Conservation (phyloP, 2,797 vertebrate species). For the Lepus townsendii region DNA sequence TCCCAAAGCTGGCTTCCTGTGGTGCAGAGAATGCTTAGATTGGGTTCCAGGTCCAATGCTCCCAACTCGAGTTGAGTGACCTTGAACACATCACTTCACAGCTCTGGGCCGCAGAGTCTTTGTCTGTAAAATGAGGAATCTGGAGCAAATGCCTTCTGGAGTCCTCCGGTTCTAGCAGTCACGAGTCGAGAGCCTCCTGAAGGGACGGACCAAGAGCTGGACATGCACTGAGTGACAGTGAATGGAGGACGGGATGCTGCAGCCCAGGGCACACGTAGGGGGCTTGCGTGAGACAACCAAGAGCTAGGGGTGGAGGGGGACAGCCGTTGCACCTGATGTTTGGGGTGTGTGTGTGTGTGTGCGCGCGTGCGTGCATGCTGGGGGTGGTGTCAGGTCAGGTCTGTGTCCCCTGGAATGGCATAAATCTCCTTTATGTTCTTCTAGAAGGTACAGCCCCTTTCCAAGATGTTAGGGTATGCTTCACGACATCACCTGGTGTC, state of each 20-base stretch:
- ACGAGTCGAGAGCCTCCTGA: background rate
- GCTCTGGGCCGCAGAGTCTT: background rate
- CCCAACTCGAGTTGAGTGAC: background rate
- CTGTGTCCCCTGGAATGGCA: background rate
- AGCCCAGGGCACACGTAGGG: accelerated
- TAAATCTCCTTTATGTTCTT: background rate
- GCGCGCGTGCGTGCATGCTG: no score
- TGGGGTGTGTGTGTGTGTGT: background rate
- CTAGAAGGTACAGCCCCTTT: background rate
- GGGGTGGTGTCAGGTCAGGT: background rate
- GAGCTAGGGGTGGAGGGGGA: background rate
- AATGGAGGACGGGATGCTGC: background rate
- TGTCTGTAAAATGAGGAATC: background rate
- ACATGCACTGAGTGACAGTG: no score
- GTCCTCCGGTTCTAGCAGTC: background rate
- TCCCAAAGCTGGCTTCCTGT: background rate
- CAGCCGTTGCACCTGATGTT: background rate
- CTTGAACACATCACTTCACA: background rate
- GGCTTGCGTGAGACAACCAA: background rate
- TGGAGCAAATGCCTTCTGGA: background rate
- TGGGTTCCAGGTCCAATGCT: background rate
- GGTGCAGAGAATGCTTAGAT: background rate
- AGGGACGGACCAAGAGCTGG: background rate
- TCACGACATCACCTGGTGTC: background rate
- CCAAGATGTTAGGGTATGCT: background rate